Conservation (phyloP, 2,113 vertebrate genomes). For the Myotis lucifugus region DNA sequence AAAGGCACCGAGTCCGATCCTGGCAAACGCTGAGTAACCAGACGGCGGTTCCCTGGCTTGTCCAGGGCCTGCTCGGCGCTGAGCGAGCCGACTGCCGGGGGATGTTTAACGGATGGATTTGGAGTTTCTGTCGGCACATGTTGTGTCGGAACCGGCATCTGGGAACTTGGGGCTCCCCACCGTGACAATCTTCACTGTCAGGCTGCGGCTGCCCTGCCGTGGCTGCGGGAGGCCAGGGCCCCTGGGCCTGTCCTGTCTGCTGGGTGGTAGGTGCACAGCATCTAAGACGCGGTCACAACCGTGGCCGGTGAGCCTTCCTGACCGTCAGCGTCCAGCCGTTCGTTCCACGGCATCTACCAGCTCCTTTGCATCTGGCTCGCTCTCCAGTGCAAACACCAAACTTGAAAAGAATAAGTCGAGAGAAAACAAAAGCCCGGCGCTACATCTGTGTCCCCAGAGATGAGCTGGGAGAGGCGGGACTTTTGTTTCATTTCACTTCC, state of each 20-base stretch:
- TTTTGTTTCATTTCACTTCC: neutral
- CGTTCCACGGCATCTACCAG: neutral
- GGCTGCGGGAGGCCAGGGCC: neutral
- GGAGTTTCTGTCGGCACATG: neutral
- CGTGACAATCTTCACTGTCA: neutral
- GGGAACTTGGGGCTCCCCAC: neutral
- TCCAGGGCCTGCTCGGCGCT: neutral
- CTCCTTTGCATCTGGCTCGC: neutral
- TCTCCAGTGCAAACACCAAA: too few species aligned
- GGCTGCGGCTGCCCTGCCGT: neutral
- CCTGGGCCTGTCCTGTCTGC: neutral
- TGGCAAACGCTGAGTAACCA: slow-evolving; percentile 35
- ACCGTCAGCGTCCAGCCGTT: neutral
- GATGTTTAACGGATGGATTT: slow-evolving; percentile 44
- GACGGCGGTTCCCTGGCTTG: neutral
- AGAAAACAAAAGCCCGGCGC: neutral
- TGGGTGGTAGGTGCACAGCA: too few species aligned
- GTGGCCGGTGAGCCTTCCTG: neutral
- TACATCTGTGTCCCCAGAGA: neutral
- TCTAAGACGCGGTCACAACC: neutral
- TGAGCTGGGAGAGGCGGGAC: neutral
- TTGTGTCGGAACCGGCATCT: neutral
- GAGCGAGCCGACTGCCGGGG: neutral
- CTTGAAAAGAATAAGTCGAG: neutral
- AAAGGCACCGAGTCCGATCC: neutral